phyloP scores from a whole-genome alignment of 2,888 invertebrate genomes.

The Homarus gammarus region DNA sequence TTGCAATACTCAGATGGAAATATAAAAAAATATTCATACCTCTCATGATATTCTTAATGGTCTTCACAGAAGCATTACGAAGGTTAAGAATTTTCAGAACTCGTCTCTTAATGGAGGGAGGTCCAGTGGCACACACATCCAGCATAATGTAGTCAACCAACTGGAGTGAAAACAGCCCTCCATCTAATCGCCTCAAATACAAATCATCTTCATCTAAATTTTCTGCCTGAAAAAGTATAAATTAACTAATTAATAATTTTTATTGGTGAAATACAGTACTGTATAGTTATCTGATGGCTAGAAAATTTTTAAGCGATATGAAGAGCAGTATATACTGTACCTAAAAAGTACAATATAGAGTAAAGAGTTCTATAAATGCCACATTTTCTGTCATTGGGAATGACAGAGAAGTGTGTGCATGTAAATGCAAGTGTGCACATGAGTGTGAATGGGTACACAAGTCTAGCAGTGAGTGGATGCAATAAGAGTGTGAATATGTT shows the following conservation, averaged over 20 bases:
- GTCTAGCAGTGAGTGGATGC: no score
- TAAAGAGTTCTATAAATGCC: no score
- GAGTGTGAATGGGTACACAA: no score
- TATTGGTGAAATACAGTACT: not conserved
- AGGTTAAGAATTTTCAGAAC: constrained; percentile 93
- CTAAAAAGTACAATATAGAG: no score
- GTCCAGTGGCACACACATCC: constrained; percentile 81
- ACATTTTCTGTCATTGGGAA: no score
- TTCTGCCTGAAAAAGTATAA: constrained; percentile 80
- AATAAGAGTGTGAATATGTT: no score
- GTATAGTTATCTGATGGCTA: no score
- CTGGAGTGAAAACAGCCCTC: constrained; percentile 97
- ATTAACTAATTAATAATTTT: not conserved
- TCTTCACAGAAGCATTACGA: constrained; percentile 93
- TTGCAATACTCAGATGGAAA: no score
- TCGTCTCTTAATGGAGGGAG: constrained; percentile 87
- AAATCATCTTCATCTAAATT: constrained; percentile 90
- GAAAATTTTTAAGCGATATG: no score
- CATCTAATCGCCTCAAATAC: constrained; percentile 93
- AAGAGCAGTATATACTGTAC: no score
- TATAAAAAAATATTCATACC: constrained; percentile 81
- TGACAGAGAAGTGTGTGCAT: no score
- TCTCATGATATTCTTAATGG: constrained; percentile 95
- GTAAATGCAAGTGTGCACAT: no score
- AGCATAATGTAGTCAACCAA: constrained; percentile 90